Base-by-base conservation (phyloP, 2,888 invertebrate species). In the Nomada flava region DNA sequence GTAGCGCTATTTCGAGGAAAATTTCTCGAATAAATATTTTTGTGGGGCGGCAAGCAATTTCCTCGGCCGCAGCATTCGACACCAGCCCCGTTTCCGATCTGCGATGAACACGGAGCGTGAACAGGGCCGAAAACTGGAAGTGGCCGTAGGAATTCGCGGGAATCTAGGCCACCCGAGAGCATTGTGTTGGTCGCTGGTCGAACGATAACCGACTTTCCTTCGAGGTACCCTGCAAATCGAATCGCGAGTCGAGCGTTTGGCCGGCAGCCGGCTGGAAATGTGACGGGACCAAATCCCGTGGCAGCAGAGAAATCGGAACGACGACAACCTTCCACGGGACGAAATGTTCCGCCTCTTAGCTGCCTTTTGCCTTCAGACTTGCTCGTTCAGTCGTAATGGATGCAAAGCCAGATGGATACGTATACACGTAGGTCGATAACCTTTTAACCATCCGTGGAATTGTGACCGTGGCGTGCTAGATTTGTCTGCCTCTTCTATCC, bases 21-120 rank as follows among this genome's bases (percentile, higher is more conserved):
- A 86, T 86, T 87, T 79, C 71, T 73, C 68, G 65, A 70, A 87
- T 86, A 88, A 87, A 88, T 86, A 87, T 88, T 88, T 87, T 86
- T 67, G 79, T 79, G 69, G 36, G 9, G 18, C 53, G 69, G 73
- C 64, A 67, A 62, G 70, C 80, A 75, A 85, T 84, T 79, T 76
- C 64, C 77, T 78, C 77, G 55, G 64, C 26, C 65, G 55, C 57
- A 23, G 36, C 50, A 42, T 69, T 67, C 80, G 77, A 65, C 75
- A 67, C 60, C 77, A 36, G 71, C 79, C 82, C 76, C 85, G 73
- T 68, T 85, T 85, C 82, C 88, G 78, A 69, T 47, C n/a, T 55
- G 52, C 44, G 72, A 59, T n/a, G 65, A 20, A 44, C 47, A n/a
- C 29, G 62, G 20, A 44, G 64, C 29, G 57, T n/a, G 60, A 62